These are phyloP conservation scores for Strigops habroptila DNA, from an alignment of 2,113 vertebrate genomes.

Conservation along the genomic window DNA sequence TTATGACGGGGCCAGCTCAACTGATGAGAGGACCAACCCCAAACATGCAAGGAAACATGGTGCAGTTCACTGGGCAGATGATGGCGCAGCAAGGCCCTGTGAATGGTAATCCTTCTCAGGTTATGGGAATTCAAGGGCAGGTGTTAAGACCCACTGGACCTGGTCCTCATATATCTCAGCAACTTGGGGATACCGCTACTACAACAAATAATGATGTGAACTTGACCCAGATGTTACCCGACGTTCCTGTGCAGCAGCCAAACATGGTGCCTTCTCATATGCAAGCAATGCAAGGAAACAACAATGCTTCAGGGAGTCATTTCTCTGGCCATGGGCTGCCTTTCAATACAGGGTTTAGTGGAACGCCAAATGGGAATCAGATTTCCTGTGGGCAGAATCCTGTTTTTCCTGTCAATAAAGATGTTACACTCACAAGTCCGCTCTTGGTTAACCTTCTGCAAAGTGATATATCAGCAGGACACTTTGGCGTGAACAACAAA, in stretches of 20 bases:
- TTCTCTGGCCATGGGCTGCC: conserved; percentile 90
- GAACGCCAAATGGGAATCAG: conserved; percentile 81
- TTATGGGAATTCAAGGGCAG: conserved; percentile 90
- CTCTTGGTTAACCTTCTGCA: conserved; percentile 95
- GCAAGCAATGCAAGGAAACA: conserved; percentile 89
- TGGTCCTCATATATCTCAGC: conserved; percentile 85
- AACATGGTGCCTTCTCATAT: conserved; percentile 93
- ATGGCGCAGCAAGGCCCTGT: conserved; percentile 87
- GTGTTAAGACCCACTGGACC: conserved; percentile 83
- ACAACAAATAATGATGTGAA: conserved; percentile 76
- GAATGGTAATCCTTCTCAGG: conserved; percentile 88
- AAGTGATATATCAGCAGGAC: conserved; percentile 95
- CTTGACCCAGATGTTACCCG: conserved; percentile 89
- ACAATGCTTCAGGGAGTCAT: conserved; percentile 75
- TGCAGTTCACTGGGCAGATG: conserved; percentile 87
- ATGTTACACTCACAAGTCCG: conserved; percentile 94
- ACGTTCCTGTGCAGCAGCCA: conserved; percentile 89
- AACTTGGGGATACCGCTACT: conserved; percentile 79
- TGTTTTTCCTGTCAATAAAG: conserved; percentile 92
- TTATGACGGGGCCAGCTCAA: conserved; percentile 87
- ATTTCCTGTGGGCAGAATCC: conserved; percentile 89
- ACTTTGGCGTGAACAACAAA: conserved; percentile 95
- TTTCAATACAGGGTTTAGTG: conserved; percentile 78
- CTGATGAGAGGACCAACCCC: conserved; percentile 94
- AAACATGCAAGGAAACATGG: conserved; percentile 88